A percentile compares a stretch with the other conserved stretches of the same genome.
Evolutionary conservation across 2,797 vertebrate species (phyloP).

Genomic region (Fistularia tabacaria): DNA sequence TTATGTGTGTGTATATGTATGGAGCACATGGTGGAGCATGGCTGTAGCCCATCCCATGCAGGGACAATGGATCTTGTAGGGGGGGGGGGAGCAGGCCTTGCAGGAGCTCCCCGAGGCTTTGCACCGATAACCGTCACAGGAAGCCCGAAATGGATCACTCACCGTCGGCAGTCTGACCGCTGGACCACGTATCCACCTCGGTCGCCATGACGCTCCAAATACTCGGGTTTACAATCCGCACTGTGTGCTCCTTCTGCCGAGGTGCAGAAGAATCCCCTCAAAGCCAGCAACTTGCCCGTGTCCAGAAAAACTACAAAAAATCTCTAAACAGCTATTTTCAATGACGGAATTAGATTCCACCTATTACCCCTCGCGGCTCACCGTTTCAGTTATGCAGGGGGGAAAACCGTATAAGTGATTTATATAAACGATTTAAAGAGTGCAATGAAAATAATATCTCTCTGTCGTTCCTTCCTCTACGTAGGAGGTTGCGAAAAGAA

Average conservation of each 20-base stretch:
- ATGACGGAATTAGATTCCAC: too few relatives aligned
- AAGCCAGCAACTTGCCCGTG: slow-evolving; percentile 5
- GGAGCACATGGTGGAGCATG: slow-evolving; percentile 72
- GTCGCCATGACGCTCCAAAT: slow-evolving; percentile 70
- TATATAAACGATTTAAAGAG: too few relatives aligned
- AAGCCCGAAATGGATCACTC: slow-evolving; percentile 32
- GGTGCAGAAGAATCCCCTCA: slow-evolving; percentile 30
- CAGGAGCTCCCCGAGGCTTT: background rate
- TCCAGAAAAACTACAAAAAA: background rate
- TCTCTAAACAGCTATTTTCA: too few relatives aligned
- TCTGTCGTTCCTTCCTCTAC: background rate
- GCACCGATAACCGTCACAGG: background rate
- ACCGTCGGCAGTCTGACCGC: slow-evolving; percentile 67
- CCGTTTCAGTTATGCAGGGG: slow-evolving; percentile 4
- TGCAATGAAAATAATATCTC: too few relatives aligned
- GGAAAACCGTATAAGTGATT: too few relatives aligned
- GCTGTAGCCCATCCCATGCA: slow-evolving; percentile 62
- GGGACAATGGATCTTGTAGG: slow-evolving; percentile 51
- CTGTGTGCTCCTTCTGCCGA: slow-evolving; percentile 27
- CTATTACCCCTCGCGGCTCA: too few relatives aligned
- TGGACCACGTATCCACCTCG: slow-evolving; percentile 73
- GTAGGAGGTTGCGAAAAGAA: slow-evolving; percentile 7
- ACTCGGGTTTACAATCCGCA: slow-evolving; percentile 35
- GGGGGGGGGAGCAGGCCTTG: slow-evolving; percentile 20
- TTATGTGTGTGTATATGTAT: background rate